These are phyloP conservation scores for Bombus cullumanus DNA, from an alignment of 1,140 invertebrate genomes.

Conservation along the genomic window DNA sequence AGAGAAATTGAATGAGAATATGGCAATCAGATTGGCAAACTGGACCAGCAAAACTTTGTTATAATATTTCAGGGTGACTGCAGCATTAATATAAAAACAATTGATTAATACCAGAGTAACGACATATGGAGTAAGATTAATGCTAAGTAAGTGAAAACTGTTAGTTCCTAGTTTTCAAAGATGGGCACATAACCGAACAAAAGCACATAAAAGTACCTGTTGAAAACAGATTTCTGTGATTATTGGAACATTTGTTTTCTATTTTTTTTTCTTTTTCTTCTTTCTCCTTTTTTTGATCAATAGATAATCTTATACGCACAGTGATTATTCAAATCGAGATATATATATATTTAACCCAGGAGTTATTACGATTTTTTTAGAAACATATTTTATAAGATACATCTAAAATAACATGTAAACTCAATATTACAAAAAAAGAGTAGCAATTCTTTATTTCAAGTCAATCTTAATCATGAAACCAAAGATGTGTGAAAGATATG, in stretches of 20 bases:
- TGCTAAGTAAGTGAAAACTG: slow-evolving; percentile 63
- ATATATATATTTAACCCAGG: slow-evolving; percentile 18
- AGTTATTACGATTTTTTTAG: slow-evolving; percentile 17
- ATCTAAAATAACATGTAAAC: slow-evolving; percentile 4
- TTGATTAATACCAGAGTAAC: slow-evolving; percentile 37
- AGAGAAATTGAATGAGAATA: slow-evolving; percentile 60
- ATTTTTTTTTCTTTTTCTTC: neutral
- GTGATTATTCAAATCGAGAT: slow-evolving; percentile 22
- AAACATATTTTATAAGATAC: slow-evolving; percentile 15
- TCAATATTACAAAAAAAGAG: slow-evolving; percentile 3
- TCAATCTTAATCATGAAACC: slow-evolving; percentile 19
- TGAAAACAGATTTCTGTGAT: slow-evolving; percentile 50
- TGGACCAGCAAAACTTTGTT: slow-evolving; percentile 69
- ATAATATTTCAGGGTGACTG: slow-evolving; percentile 69
- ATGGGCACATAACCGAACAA: slow-evolving; percentile 66
- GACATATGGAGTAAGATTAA: slow-evolving; percentile 44
- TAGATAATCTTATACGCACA: slow-evolving; percentile 38
- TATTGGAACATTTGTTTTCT: slow-evolving; percentile 23
- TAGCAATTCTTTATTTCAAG: neutral
- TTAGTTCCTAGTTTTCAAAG: slow-evolving; percentile 74
- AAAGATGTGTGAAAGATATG: slow-evolving; percentile 30
- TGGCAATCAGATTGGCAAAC: slow-evolving; percentile 72
- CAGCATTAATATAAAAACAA: slow-evolving; percentile 53
- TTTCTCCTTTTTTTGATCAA: neutral
- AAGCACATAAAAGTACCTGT: slow-evolving; percentile 56